Evolutionary conservation across 2,888 invertebrate species (phyloP).

Genomic region (Bimastos eiseni): DNA sequence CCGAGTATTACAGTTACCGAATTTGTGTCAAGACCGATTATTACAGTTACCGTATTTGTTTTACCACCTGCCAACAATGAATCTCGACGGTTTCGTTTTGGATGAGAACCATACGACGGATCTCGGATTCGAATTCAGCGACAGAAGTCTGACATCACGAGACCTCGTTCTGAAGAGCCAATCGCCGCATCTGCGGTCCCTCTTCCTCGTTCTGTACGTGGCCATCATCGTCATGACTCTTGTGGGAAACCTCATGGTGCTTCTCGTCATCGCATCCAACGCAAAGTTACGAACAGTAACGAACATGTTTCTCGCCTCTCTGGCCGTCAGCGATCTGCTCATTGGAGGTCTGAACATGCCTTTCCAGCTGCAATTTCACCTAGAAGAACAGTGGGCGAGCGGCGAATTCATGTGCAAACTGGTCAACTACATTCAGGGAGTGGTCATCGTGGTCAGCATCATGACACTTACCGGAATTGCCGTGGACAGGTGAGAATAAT

Average conservation of each 20-base stretch:
- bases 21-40: too few relatives aligned
- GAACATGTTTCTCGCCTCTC: slow-evolving; percentile 50
- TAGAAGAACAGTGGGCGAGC: slow-evolving; percentile 49
- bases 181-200: not conserved
- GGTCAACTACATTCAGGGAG: slow-evolving; percentile 49
- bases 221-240: slow-evolving; percentile 41
- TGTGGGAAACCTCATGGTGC: slow-evolving; percentile 44
- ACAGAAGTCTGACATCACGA: not conserved
- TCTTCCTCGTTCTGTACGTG: slow-evolving; percentile 8
- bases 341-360: slow-evolving; percentile 52
- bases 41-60: not conserved
- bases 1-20: too few relatives aligned
- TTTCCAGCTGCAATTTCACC: slow-evolving; percentile 47
- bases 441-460: slow-evolving; percentile 50
- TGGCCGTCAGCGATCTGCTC: slow-evolving; percentile 51
- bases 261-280: slow-evolving; percentile 45
- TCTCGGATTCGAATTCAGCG: not conserved
- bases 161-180: not conserved
- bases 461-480: slow-evolving; percentile 50
- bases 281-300: slow-evolving; percentile 46
- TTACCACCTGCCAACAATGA: not conserved
- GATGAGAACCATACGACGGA: not conserved
- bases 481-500: slow-evolving; percentile 50
- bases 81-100: not conserved
- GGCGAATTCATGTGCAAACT: slow-evolving; percentile 51